Base-by-base conservation (phyloP, 1,140 invertebrate species). In the Octopus bimaculoides region DNA sequence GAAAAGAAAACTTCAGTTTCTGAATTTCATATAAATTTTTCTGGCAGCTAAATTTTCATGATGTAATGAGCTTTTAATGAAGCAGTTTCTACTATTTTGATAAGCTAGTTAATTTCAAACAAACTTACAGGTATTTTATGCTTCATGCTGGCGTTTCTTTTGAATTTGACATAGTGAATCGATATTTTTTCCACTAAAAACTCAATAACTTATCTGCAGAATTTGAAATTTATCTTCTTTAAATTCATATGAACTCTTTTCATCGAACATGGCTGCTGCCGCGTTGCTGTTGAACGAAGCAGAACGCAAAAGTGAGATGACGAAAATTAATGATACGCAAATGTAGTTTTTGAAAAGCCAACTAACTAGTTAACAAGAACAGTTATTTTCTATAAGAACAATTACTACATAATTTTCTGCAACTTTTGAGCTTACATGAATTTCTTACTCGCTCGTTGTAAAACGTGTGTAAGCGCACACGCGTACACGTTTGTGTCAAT, bases 61-160 rank as follows among this genome's bases (percentile, higher is more conserved):
- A 66, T n/a, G 12, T 66, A 12, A 66, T 66, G 61, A 66, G 61
- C 61, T 66, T 66, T 66, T n/a, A n/a, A n/a, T 66, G 61, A 14
- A 66, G 61, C 61, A 66, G 61, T 66, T 66, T 66, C 61, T 66
- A 66, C 61, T 66, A 66, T 66, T 66, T 66, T n/a, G 61, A 14
- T n/a, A 66, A 66, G 61, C 61, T 3, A 66, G 2, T 66, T n/a
- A 12, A 66, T n/a, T 66, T 66, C n/a, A 66, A 66, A 66, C n/a
- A n/a, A 66, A 66, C 3, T 66, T 66, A n/a, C 61, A 66, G 61
- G 12, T 66, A 12, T 66, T 66, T 66, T 66, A n/a, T n/a, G 61
- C 61, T 66, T 66, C 61, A 66, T n/a, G 61, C 1, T 66, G 1
- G 12, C 61, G 1, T n/a, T 66, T 66, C 61, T 66, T 66, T 66